Conservation (phyloP, 2,113 vertebrate species). For the Sterrhoptilus dennistouni region DNA sequence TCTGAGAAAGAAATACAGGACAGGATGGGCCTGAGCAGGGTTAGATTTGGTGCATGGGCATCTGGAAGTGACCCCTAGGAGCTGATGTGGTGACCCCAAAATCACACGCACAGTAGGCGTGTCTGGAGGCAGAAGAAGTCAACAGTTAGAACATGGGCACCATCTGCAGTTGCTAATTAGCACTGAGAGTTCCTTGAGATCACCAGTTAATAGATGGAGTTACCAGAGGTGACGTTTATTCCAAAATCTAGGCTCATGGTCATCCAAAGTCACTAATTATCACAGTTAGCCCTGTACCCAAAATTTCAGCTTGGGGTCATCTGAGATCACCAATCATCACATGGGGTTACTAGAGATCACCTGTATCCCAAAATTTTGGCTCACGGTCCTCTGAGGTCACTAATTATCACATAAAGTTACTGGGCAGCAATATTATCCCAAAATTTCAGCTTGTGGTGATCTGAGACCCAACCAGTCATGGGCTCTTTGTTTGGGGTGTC, state of each 20-base stretch:
- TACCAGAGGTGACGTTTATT: neutral
- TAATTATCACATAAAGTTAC: neutral
- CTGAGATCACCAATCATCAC: neutral
- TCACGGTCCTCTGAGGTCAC: neutral
- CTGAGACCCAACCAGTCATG: no score
- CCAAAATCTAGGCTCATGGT: neutral
- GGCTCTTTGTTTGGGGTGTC: no score
- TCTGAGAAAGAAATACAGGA: neutral
- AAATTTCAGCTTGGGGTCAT: neutral
- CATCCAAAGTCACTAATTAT: neutral
- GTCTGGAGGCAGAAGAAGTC: neutral
- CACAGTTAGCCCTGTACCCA: neutral
- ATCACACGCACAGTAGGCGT: rapidly evolving
- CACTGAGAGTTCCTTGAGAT: neutral
- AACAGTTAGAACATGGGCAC: neutral
- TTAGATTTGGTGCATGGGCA: no score
- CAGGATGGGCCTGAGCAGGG: neutral
- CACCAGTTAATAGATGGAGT: neutral
- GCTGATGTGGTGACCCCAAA: neutral
- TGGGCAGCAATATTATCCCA: neutral
- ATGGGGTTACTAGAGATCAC: neutral
- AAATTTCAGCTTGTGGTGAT: neutral
- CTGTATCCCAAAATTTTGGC: neutral
- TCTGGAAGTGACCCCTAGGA: no score
- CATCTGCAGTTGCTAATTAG: neutral